phyloP scores from a whole-genome alignment of 2,888 invertebrate genomes.

The Glyphotaelius pellucidus region DNA sequence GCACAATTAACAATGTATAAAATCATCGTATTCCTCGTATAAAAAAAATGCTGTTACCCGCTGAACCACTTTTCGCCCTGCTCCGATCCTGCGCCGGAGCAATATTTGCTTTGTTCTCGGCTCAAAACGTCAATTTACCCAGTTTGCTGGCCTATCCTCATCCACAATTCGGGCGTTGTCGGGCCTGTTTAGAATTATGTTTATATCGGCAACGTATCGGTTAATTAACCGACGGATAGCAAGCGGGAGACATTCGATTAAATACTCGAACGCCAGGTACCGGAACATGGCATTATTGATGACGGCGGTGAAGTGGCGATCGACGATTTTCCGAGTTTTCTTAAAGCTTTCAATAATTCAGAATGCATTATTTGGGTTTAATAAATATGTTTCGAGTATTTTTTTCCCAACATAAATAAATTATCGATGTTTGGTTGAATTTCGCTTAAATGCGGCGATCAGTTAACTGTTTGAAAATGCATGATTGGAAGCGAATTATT shows the following conservation, averaged over 20 bases:
- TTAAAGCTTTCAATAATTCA: not conserved
- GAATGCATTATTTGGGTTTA: not conserved
- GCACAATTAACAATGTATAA: not conserved
- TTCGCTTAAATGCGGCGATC: not conserved
- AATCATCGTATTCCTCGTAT: not conserved
- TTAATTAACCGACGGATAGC: constrained; percentile 18
- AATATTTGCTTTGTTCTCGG: constrained; percentile 25
- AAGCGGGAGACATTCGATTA: constrained; percentile 22
- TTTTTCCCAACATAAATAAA: not conserved
- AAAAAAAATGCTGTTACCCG: not conserved
- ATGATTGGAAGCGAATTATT: not conserved
- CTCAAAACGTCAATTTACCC: not conserved
- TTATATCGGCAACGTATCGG: constrained; percentile 13
- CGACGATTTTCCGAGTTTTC: not conserved
- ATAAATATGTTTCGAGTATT: not conserved
- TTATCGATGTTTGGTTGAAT: not conserved
- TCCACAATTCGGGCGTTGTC: constrained; percentile 19
- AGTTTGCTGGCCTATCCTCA: constrained; percentile 14
- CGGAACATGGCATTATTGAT: not conserved
- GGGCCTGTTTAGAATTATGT: constrained; percentile 29
- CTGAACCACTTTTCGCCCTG: not conserved
- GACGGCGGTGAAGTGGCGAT: not conserved
- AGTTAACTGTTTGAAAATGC: not conserved
- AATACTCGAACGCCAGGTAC: not conserved
- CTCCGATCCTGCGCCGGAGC: not conserved